phyloP scores from a whole-genome alignment of 2,113 vertebrate species.

The Xenotilapia leptura region DNA sequence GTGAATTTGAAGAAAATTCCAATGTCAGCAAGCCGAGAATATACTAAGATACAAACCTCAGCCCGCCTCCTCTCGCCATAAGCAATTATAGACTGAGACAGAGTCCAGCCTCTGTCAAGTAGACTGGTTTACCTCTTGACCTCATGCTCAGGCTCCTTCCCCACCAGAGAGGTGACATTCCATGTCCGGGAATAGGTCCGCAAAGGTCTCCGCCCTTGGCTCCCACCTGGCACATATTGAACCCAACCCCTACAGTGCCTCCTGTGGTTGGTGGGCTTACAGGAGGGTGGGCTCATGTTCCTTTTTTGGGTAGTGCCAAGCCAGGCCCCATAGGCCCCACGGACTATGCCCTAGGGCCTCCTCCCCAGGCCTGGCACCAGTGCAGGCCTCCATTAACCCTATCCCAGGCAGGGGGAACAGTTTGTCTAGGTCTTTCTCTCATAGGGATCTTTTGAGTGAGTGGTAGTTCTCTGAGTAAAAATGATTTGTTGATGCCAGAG shows the following conservation, averaged over 20 bases:
- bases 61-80: background rate
- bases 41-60: background rate
- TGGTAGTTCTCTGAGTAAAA: background rate
- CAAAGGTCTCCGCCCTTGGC: background rate
- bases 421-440: background rate
- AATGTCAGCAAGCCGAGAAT: background rate
- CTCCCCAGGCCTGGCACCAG: background rate
- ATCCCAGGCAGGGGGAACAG: background rate
- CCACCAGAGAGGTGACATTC: background rate
- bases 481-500: background rate
- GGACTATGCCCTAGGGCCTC: background rate
- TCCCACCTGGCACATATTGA: background rate
- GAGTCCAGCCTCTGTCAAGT: background rate
- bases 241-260: background rate
- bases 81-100: background rate
- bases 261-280: background rate
- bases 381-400: background rate
- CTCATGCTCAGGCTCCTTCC: background rate
- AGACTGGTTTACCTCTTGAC: background rate
- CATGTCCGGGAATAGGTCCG: background rate
- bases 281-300: background rate
- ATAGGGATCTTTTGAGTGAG: background rate
- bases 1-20: background rate
- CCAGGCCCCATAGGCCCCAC: background rate
- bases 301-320: background rate